Evolutionary conservation across 2,797 vertebrate genomes (phyloP).

Genomic region (Sebastes trivittatus): DNA sequence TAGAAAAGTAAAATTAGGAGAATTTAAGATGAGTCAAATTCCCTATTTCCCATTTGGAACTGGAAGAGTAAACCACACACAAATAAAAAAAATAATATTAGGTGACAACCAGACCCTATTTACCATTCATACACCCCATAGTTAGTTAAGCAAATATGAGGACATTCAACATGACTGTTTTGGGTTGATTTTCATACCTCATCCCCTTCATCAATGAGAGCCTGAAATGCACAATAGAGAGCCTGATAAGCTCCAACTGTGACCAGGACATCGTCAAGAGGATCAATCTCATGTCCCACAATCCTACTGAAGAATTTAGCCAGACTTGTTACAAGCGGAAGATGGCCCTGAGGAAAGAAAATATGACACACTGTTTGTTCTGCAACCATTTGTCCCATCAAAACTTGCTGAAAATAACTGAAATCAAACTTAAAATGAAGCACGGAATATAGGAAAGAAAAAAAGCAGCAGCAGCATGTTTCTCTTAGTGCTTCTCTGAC

Average conservation of each 20-base stretch:
- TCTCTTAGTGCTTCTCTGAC: neutral
- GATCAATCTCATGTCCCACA: slow-evolving; percentile 85
- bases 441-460: neutral
- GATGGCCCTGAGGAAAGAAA: slow-evolving; percentile 86
- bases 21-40: no score
- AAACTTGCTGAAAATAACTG: no score
- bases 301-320: slow-evolving; percentile 89
- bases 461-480: neutral
- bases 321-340: slow-evolving; percentile 86
- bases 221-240: slow-evolving; percentile 92
- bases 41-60: no score
- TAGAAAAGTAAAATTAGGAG: no score
- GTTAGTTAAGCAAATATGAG: no score
- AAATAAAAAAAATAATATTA: no score
- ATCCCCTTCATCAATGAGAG: slow-evolving; percentile 90
- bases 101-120: no score
- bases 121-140: no score
- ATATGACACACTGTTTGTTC: neutral
- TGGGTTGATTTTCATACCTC: slow-evolving; percentile 81
- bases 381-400: neutral
- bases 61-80: no score
- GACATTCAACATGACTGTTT: neutral
- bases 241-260: slow-evolving; percentile 94
- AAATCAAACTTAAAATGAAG: neutral
- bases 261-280: slow-evolving; percentile 89